Base-by-base conservation (phyloP, 2,797 vertebrate species). In the Spondyliosoma cantharus region DNA sequence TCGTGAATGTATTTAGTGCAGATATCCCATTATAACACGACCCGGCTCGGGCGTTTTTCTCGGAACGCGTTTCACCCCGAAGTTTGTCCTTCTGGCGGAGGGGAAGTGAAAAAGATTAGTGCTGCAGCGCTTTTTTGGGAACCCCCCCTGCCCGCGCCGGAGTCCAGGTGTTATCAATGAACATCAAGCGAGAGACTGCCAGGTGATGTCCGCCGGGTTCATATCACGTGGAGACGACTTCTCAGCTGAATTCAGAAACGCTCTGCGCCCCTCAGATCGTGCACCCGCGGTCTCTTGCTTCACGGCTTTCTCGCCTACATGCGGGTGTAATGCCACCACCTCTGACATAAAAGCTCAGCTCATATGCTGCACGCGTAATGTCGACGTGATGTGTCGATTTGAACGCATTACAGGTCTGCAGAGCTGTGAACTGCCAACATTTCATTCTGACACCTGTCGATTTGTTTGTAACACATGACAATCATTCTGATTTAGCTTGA, bases 1-100 rank as follows among this genome's bases (percentile, higher is more conserved):
- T 86, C 75, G 70, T 78, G 45, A 85, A 71, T 53, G 46, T 60
- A 11, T 80, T 82, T 72, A 65, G 66, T 76, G 76, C 68, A 66
- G 37, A 84, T n/a, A 80, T 68, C 69, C 64, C 63, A 63, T 74
- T 78, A 58, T 45, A 82, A 56, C 52, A 43, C 63, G 20, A 16
- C 32, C 52, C 58, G 78, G 7, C 71, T 27, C 11, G 43, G 53
- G 25, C 32, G 13, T 22, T 52, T 22, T 52, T 67, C 61, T 61
- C 24, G 29, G 27, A 53, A 19, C 53, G 13, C 58, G 42, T 83
- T 84, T 62, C 17, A 54, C 29, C 5, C n/a, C 17, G 19, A 46
- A 65, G 65, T 75, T 78, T 71, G 74, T 86, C 64, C 56, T 8
- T 66, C 59, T 4, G 64, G 3, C 1, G 11, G 9, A 11, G 74